These are phyloP conservation scores for Heptranchias perlo DNA, from an alignment of 2,113 vertebrate species.

Conservation along the genomic window DNA sequence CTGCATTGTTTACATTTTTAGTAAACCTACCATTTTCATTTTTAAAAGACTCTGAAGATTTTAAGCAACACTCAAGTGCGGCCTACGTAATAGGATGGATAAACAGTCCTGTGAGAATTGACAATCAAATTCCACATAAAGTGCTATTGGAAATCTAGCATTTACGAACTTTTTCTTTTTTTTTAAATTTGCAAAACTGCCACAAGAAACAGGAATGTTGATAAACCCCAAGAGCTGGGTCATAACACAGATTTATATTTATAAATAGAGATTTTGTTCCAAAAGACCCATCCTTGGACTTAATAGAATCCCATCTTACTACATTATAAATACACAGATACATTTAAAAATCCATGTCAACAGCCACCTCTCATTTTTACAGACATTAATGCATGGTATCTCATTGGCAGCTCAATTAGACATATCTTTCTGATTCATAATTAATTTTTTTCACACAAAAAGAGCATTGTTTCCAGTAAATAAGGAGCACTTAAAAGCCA, in stretches of 20 bases:
- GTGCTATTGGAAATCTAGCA: background rate
- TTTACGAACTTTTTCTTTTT: background rate
- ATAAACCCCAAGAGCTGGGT: background rate
- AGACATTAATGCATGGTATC: background rate
- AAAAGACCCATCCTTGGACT: background rate
- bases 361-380: background rate
- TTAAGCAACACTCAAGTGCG: background rate
- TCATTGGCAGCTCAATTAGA: background rate
- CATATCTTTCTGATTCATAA: conserved; percentile 26
- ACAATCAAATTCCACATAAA: background rate
- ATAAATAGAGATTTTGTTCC: background rate
- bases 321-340: background rate
- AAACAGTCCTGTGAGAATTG: background rate
- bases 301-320: background rate
- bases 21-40: background rate
- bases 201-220: too few relatives aligned
- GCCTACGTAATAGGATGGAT: background rate
- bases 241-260: background rate
- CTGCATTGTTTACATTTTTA: background rate
- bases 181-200: background rate
- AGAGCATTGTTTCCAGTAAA: conserved; percentile 19
- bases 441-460: conserved; percentile 1
- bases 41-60: background rate
- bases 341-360: background rate
- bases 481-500: conserved; percentile 13